Percentiles rank a stretch among this genome's conserved stretches.
Evolutionary conservation across 2,113 vertebrate species (phyloP).

Genomic region (Labeo catla): DNA sequence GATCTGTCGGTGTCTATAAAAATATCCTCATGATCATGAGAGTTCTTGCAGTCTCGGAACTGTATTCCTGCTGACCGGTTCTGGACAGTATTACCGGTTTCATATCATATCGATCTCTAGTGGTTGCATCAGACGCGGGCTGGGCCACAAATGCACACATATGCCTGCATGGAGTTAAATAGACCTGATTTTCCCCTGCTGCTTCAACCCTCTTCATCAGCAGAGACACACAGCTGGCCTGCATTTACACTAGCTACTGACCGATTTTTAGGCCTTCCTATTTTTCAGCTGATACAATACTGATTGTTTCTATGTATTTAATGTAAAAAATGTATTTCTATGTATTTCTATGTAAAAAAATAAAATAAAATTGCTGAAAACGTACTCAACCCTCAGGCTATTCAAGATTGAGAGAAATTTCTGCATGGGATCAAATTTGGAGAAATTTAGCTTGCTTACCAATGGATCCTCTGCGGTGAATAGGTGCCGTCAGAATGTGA

Average conservation of each 20-base stretch:
- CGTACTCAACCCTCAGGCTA: no score
- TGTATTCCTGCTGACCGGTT: slow-evolving; percentile 4
- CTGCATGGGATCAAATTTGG: neutral
- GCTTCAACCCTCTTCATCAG: neutral
- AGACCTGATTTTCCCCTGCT: neutral
- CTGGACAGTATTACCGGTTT: slow-evolving; percentile 8
- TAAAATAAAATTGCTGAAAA: neutral
- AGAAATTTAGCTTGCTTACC: neutral
- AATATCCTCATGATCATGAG: neutral
- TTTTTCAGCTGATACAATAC: neutral
- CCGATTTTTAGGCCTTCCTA: neutral
- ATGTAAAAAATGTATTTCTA: no score
- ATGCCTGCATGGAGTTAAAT: neutral
- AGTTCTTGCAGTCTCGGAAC: neutral
- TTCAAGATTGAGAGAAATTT: no score
- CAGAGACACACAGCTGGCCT: neutral
- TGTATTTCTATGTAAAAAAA: no score
- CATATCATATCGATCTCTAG: neutral
- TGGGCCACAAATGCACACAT: slow-evolving; percentile 10
- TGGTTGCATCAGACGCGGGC: slow-evolving; percentile 17
- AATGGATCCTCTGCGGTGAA: neutral
- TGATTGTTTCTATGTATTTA: neutral
- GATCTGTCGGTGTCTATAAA: neutral
- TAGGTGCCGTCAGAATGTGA: neutral
- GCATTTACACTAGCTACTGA: neutral